Evolutionary conservation across 1,140 invertebrate species (phyloP).

Genomic region (Anastrepha obliqua): DNA sequence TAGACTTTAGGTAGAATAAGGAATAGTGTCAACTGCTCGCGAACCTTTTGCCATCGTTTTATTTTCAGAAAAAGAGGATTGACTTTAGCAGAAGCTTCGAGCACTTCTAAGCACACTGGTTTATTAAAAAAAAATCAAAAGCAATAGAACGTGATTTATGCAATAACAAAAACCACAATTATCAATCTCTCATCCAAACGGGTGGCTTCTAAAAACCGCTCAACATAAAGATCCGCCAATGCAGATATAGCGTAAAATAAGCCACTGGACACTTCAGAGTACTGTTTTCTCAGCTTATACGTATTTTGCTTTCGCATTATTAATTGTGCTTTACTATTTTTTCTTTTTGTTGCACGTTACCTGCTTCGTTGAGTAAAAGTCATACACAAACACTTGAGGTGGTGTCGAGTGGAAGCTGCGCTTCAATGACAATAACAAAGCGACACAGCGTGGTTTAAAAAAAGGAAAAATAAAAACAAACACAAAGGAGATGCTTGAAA

Average conservation of each 20-base stretch:
- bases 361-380: not conserved
- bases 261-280: not conserved
- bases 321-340: not conserved
- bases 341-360: not conserved
- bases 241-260: not conserved
- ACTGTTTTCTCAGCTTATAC: not conserved
- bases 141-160: too few relatives aligned
- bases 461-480: not conserved
- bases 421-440: slow-evolving; percentile 27
- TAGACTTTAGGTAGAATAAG: too few relatives aligned
- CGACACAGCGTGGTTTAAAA: not conserved
- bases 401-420: slow-evolving; percentile 16
- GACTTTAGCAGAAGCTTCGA: too few relatives aligned
- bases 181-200: not conserved
- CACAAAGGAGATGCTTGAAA: not conserved
- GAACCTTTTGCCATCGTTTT: too few relatives aligned
- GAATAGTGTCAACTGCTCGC: too few relatives aligned
- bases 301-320: not conserved
- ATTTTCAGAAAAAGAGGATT: too few relatives aligned
- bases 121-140: too few relatives aligned
- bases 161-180: too few relatives aligned
- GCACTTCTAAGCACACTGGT: too few relatives aligned
- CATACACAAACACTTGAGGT: slow-evolving; percentile 25
- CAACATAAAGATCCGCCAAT: too few relatives aligned
- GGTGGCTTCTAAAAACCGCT: not conserved